A percentile compares a stretch with the other conserved stretches of the same genome.
phyloP scores from a whole-genome alignment of 2,888 invertebrate genomes.

The Peribatodes rhomboidaria region DNA sequence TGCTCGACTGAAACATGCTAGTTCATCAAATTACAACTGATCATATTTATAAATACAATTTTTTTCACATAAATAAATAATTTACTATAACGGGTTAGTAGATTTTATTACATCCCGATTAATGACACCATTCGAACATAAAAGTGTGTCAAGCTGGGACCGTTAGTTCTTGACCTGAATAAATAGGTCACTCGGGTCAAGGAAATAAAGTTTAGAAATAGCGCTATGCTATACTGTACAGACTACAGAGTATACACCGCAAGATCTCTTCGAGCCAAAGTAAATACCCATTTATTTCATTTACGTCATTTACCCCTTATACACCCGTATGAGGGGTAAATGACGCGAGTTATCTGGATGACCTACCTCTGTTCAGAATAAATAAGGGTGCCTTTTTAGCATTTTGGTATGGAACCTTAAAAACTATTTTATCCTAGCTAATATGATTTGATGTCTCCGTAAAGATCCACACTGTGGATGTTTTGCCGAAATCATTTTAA shows the following conservation, averaged over 20 bases:
- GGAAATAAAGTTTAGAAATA: slow-evolving; percentile 25
- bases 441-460: too few relatives aligned
- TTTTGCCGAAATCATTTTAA: background rate
- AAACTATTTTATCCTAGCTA: background rate
- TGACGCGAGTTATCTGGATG: background rate
- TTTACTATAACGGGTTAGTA: too few relatives aligned
- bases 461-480: too few relatives aligned
- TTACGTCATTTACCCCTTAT: too few relatives aligned
- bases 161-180: slow-evolving; percentile 36
- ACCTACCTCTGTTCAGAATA: background rate
- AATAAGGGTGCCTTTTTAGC: too few relatives aligned
- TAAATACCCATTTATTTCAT: too few relatives aligned
- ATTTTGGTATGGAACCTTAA: too few relatives aligned
- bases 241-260: too few relatives aligned
- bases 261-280: background rate
- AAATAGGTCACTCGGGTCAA: slow-evolving; percentile 34
- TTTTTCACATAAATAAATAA: too few relatives aligned
- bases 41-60: too few relatives aligned
- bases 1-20: too few relatives aligned
- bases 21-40: too few relatives aligned
- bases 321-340: background rate
- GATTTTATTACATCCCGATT: slow-evolving; percentile 6
- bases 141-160: slow-evolving; percentile 31
- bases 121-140: slow-evolving; percentile 6
- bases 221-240: slow-evolving; percentile 1